Conservation (phyloP, 2,888 invertebrate species). For the Drosophila nr. medialis region DNA sequence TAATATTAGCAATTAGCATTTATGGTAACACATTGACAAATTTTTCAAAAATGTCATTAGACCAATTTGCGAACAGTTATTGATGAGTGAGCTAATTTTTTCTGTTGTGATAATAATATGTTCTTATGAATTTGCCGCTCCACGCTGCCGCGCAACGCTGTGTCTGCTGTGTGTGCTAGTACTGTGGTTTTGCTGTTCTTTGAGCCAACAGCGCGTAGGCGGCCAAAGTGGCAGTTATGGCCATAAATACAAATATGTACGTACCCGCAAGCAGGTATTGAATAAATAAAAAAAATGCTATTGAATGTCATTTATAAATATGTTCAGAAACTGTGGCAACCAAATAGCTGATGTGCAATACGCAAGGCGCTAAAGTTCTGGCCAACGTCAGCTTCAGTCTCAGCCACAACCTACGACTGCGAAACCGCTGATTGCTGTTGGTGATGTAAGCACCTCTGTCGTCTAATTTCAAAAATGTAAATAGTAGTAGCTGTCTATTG, state of each 20-base stretch:
- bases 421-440: constrained; percentile 22
- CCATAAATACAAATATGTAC: constrained; percentile 77
- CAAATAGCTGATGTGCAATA: constrained; percentile 68
- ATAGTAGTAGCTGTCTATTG: constrained; percentile 25
- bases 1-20: constrained; percentile 5
- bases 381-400: constrained; percentile 30
- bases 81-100: constrained; percentile 29
- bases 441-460: constrained; percentile 65
- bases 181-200: constrained; percentile 52
- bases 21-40: constrained; percentile 1
- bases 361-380: constrained; percentile 38
- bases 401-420: constrained; percentile 50
- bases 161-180: constrained; percentile 18
- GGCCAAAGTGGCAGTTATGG: constrained; percentile 77
- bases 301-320: constrained; percentile 67
- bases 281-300: constrained; percentile 56
- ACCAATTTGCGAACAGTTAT: constrained; percentile 9
- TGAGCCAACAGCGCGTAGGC: constrained; percentile 60
- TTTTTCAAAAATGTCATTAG: constrained; percentile 9
- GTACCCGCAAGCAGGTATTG: constrained; percentile 72
- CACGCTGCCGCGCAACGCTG: constrained; percentile 11
- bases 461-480: constrained; percentile 53
- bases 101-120: constrained; percentile 16
- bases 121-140: constrained; percentile 24
- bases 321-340: constrained; percentile 52